phyloP scores from a whole-genome alignment of 2,888 invertebrate genomes.

The Fissipunctia ypsillon region DNA sequence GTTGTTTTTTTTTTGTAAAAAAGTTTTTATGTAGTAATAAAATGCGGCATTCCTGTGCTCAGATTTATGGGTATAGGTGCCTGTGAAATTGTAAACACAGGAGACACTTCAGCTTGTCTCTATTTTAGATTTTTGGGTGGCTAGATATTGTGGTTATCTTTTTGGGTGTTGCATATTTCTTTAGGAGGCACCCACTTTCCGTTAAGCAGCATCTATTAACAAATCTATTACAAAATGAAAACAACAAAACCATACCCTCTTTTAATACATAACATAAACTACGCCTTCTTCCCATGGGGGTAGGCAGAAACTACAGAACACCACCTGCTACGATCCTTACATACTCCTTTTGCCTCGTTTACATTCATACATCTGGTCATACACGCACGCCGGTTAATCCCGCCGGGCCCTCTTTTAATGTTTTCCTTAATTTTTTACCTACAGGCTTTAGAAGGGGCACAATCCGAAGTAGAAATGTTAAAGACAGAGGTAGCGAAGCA shows the following conservation, averaged over 20 bases:
- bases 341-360: too few relatives aligned
- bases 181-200: neutral
- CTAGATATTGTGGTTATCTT: neutral
- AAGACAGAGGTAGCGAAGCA: conserved; percentile 82
- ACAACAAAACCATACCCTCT: neutral
- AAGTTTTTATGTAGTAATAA: too few relatives aligned
- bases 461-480: conserved; percentile 89
- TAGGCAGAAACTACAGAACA: too few relatives aligned
- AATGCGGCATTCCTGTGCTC: neutral
- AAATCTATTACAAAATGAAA: neutral
- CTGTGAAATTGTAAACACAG: neutral
- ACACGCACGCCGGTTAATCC: too few relatives aligned
- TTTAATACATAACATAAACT: too few relatives aligned
- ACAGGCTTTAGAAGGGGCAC: conserved; percentile 89
- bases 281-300: too few relatives aligned
- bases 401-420: neutral
- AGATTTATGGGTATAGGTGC: neutral
- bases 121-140: neutral
- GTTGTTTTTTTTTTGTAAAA: too few relatives aligned
- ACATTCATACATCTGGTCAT: too few relatives aligned
- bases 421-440: neutral
- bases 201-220: neutral
- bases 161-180: neutral
- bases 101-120: neutral
- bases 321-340: too few relatives aligned